These are phyloP conservation scores for Hippocampus guttulatus DNA, from an alignment of 2,113 vertebrate species.

Conservation along the genomic window DNA sequence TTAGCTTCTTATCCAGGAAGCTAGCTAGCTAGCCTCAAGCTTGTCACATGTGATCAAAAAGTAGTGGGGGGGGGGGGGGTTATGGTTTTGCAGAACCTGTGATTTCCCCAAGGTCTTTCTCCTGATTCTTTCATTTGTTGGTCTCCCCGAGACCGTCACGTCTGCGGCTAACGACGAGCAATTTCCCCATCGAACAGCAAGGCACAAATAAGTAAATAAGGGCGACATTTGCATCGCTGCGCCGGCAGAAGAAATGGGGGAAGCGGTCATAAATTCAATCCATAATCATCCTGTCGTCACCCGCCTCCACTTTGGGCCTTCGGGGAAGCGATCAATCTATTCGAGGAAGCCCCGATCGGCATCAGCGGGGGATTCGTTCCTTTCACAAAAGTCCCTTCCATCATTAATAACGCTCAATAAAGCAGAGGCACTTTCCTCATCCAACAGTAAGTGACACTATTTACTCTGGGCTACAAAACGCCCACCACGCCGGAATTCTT, in stretches of 20 bases:
- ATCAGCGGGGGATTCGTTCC: conserved; percentile 15
- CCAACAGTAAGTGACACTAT: conserved; percentile 27
- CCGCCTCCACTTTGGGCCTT: conserved; percentile 30
- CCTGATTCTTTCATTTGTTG: conserved; percentile 49
- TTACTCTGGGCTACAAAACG: conserved; percentile 20
- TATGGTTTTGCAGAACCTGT: conserved; percentile 8
- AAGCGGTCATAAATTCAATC: conserved; percentile 47
- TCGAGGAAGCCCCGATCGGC: conserved; percentile 17
- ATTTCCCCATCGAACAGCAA: conserved; percentile 48
- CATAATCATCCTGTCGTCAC: conserved; percentile 37
- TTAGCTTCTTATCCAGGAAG: background rate
- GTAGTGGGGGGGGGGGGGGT: too few relatives aligned
- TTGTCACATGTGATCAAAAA: background rate
- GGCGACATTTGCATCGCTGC: conserved; percentile 31
- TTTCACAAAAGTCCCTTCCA: conserved; percentile 13
- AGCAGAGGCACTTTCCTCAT: conserved; percentile 19
- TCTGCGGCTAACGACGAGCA: conserved; percentile 50
- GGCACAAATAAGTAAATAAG: conserved; percentile 40
- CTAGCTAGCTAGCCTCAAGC: background rate
- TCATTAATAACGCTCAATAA: conserved; percentile 44
- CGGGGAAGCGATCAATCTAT: conserved; percentile 43
- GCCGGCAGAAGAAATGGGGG: conserved; percentile 24
- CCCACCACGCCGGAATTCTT: conserved; percentile 11
- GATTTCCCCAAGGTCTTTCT: conserved; percentile 41
- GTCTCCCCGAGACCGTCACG: conserved; percentile 21